Percentiles rank a stretch among this genome's conserved stretches.
Evolutionary conservation across 1,140 invertebrate species (phyloP).

Genomic region (Neodiprion pinetum): DNA sequence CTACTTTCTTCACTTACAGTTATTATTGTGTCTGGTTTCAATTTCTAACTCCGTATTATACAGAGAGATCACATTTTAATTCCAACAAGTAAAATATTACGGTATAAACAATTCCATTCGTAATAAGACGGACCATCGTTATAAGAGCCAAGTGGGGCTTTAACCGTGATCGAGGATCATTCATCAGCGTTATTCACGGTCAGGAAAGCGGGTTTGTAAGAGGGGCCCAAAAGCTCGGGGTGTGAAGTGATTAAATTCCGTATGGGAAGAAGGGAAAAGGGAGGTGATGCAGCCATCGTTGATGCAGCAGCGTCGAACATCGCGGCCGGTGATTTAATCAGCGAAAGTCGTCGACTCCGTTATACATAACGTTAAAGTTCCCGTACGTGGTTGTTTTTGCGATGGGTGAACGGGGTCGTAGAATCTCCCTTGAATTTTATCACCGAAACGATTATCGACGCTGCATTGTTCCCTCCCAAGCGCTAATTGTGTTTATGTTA

Average conservation of each 20-base stretch:
- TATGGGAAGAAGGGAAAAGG: background rate
- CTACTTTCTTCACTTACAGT: slow-evolving; percentile 18
- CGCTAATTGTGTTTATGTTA: slow-evolving; percentile 61
- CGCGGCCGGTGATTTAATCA: slow-evolving; percentile 38
- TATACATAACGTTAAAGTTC: slow-evolving; percentile 35
- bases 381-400: slow-evolving; percentile 31
- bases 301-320: slow-evolving; percentile 40
- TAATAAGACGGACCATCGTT: background rate
- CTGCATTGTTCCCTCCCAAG: too few species aligned
- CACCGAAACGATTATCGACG: too few species aligned
- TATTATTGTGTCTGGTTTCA: background rate
- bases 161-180: slow-evolving; percentile 30
- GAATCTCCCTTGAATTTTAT: too few species aligned
- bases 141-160: background rate
- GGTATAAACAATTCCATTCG: background rate
- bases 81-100: too few species aligned
- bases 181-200: slow-evolving; percentile 48
- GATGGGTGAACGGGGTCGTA: too few species aligned
- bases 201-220: slow-evolving; percentile 13
- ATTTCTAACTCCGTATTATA: too few species aligned
- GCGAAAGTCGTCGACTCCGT: slow-evolving; percentile 35
- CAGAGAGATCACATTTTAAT: too few species aligned
- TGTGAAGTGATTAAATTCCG: slow-evolving; percentile 20
- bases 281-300: background rate
- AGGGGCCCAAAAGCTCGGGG: background rate